Evolutionary conservation across 1,140 invertebrate species (phyloP), one percentile per base, ranked within the genome.

Genomic region (Bombus haemorrhoidalis): DNA sequence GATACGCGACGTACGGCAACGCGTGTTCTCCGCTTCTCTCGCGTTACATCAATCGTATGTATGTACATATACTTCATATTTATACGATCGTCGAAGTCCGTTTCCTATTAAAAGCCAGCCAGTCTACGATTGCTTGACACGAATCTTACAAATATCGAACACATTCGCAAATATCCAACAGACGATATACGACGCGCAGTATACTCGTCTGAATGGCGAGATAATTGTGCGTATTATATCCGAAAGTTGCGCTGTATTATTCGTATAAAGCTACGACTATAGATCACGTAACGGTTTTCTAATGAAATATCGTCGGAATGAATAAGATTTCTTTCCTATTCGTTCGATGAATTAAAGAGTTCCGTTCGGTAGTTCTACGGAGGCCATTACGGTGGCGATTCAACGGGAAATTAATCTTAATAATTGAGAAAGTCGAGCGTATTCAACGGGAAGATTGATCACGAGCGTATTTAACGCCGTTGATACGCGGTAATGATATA

Each of bases 331-430:
- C 64, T 47, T 25, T 32, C 32, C 0, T 22, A 6, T 28, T 5
- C 25, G 1, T 34, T n/a, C 25, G 28, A 25, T 13, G 39, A 66
- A 78, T 32, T 78, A 78, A 22, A 76, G n/a, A 53, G 43, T n/a
- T 37, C 25, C 32, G 41, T 79, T 28, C 10, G 10, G 32, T 2
- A 25, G 12, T n/a, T 13, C 32, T 37, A 10, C 13, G 18, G 3
- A 22, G 32, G 43, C 15, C n/a, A 66, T 80, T 80, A 80, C 66
- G n/a, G 3, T 41, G 2, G 13, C 2, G 3, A 37, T 66, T n/a
- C 32, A 18, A 18, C 12, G 43, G 15, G 37, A 59, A 81, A 59
- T 81, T 81, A 81, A 80, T 80, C 77, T 69, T 69, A 80, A 69
- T 80, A 80, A 72, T 59, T 32, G 66, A 39, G 47, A 41, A 81